phyloP scores from a whole-genome alignment of 2,888 invertebrate genomes.

The Conops quadrifasciatus region DNA sequence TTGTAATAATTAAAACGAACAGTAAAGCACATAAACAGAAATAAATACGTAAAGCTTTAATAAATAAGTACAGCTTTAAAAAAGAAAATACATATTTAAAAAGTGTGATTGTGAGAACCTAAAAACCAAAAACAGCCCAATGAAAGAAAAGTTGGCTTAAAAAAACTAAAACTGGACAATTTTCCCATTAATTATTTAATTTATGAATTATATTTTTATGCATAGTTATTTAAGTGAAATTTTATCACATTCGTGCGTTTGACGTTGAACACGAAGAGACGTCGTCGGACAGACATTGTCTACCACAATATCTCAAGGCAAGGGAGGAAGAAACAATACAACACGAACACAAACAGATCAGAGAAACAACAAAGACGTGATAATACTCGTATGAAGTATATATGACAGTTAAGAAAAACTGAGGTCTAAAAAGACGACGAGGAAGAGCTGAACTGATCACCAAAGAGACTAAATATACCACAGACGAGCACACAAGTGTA shows the following conservation, averaged over 20 bases:
- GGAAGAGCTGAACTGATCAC: too few species aligned
- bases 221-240: slow-evolving; percentile 29
- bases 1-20: slow-evolving; percentile 9
- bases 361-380: too few species aligned
- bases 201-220: slow-evolving; percentile 11
- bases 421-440: too few species aligned
- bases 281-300: background rate
- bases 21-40: background rate
- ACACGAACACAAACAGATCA: too few species aligned
- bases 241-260: slow-evolving; percentile 26
- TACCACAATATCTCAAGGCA: background rate
- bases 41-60: background rate
- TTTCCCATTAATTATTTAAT: slow-evolving; percentile 19
- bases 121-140: slow-evolving; percentile 6
- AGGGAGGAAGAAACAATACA: background rate
- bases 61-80: background rate
- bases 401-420: too few species aligned
- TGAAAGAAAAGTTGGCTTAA: background rate
- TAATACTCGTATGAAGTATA: too few species aligned
- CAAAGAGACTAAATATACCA: too few species aligned
- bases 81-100: slow-evolving; percentile 12
- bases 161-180: background rate
- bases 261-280: background rate
- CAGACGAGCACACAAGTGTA: too few species aligned
- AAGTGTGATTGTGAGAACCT: background rate